Percentiles rank a stretch among this genome's conserved stretches.
Conservation (phyloP, 2,888 invertebrate species). For the Chloromyia formosa region DNA sequence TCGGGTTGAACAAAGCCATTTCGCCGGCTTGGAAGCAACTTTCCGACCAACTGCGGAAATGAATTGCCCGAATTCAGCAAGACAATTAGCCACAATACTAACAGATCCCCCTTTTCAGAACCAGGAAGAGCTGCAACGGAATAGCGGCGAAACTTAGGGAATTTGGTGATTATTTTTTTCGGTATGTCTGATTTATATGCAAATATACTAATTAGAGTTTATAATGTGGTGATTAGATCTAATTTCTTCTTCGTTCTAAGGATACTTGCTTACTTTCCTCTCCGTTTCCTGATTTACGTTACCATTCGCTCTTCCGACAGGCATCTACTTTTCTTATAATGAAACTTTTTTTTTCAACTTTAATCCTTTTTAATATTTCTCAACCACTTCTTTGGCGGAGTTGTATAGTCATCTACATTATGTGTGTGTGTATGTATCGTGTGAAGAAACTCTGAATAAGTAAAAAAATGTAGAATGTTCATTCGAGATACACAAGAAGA, state of each 20-base stretch:
- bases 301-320: too few relatives aligned
- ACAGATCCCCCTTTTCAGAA: not conserved
- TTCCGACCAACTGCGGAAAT: constrained; percentile 29
- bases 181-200: constrained; percentile 13
- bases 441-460: too few relatives aligned
- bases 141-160: not conserved
- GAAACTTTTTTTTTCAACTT: too few relatives aligned
- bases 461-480: too few relatives aligned
- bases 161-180: not conserved
- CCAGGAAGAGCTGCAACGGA: not conserved
- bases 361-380: too few relatives aligned
- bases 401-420: too few relatives aligned
- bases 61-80: constrained; percentile 11
- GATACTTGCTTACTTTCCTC: not conserved
- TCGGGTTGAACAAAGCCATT: constrained; percentile 19
- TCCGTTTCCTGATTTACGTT: not conserved
- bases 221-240: constrained; percentile 30
- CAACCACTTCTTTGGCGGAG: too few relatives aligned
- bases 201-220: not conserved
- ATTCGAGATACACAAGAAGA: too few relatives aligned
- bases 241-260: not conserved
- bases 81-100: constrained; percentile 15
- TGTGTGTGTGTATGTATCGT: too few relatives aligned
- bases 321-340: too few relatives aligned
- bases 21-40: not conserved